phyloP scores from a whole-genome alignment of 2,113 vertebrate species.

The Triplophysa tibetana region DNA sequence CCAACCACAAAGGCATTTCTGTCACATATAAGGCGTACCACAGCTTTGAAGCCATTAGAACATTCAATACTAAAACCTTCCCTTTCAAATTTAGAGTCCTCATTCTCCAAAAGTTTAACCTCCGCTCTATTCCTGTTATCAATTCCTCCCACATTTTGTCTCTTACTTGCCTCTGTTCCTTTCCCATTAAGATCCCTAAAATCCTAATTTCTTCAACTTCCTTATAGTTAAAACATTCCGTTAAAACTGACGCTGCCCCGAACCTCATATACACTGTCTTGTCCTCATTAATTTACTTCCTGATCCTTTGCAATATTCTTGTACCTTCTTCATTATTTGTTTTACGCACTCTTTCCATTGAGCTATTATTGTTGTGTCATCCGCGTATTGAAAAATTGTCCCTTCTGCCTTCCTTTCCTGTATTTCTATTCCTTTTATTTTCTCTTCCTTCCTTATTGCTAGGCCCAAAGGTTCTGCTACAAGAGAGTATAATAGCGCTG shows the following conservation, averaged over 20 bases:
- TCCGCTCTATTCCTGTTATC: not conserved
- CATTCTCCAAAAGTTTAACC: not conserved
- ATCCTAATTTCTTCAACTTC: conserved; percentile 2
- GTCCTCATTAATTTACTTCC: not conserved
- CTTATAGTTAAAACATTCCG: not conserved
- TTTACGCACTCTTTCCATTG: not conserved
- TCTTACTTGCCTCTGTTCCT: not conserved
- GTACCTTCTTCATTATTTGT: not conserved
- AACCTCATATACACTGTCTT: not conserved
- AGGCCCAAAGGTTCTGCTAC: too few relatives aligned
- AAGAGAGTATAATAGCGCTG: too few relatives aligned
- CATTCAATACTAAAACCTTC: conserved; percentile 11
- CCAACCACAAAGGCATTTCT: too few relatives aligned
- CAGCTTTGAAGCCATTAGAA: not conserved
- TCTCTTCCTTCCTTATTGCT: too few relatives aligned
- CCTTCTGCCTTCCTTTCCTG: not conserved
- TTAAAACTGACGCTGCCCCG: not conserved
- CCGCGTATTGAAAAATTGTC: not conserved
- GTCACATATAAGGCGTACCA: conserved; percentile 2
- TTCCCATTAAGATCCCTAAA: not conserved
- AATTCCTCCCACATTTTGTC: not conserved
- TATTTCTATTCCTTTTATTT: not conserved
- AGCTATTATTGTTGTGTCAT: conserved; percentile 4
- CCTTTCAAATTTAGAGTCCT: not conserved
- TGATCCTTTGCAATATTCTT: conserved; percentile 16